Percentiles rank a stretch among this genome's conserved stretches.
Conservation (phyloP, 2,888 invertebrate genomes). For the Hirtodrosophila cameraria region DNA sequence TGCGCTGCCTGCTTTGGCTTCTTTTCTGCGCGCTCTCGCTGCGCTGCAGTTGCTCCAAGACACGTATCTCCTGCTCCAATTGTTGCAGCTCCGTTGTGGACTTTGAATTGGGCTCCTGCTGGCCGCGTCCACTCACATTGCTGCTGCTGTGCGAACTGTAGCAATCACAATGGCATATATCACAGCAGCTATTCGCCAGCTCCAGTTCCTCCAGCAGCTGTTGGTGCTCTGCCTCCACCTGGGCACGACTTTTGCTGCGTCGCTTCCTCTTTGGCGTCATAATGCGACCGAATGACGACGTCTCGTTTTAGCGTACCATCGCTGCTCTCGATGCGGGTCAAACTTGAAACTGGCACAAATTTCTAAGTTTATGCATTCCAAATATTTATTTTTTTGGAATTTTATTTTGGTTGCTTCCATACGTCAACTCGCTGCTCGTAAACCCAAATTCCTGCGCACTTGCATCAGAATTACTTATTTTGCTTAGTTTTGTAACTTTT, state of each 20-base stretch:
- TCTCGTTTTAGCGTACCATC: constrained; percentile 2
- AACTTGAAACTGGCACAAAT: constrained; percentile 57
- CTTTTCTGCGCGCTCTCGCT: constrained; percentile 44
- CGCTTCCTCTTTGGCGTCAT: constrained; percentile 71
- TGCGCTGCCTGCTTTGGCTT: constrained; percentile 26
- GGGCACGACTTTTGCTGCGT: constrained; percentile 59
- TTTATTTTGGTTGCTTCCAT: constrained; percentile 31
- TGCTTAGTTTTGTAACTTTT: constrained; percentile 32
- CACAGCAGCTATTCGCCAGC: constrained; percentile 80
- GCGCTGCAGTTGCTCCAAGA: constrained; percentile 51
- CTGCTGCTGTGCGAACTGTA: constrained; percentile 80
- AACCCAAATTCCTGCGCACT: constrained; percentile 71
- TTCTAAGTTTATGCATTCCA: constrained; percentile 31
- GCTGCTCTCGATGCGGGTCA: constrained; percentile 39
- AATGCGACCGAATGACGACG: too few species aligned
- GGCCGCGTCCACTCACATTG: constrained; percentile 39
- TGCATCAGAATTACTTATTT: constrained; percentile 40
- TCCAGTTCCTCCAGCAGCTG: constrained; percentile 72
- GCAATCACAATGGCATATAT: constrained; percentile 82
- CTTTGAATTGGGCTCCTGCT: too few species aligned
- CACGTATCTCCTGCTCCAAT: constrained; percentile 41
- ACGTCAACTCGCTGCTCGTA: constrained; percentile 32
- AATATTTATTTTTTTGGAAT: background rate
- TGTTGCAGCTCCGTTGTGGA: constrained; percentile 36
- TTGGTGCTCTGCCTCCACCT: constrained; percentile 65